Percentiles rank a stretch among this genome's conserved stretches.
Evolutionary conservation across 2,113 vertebrate species (phyloP).

Genomic region (Hucho hucho): DNA sequence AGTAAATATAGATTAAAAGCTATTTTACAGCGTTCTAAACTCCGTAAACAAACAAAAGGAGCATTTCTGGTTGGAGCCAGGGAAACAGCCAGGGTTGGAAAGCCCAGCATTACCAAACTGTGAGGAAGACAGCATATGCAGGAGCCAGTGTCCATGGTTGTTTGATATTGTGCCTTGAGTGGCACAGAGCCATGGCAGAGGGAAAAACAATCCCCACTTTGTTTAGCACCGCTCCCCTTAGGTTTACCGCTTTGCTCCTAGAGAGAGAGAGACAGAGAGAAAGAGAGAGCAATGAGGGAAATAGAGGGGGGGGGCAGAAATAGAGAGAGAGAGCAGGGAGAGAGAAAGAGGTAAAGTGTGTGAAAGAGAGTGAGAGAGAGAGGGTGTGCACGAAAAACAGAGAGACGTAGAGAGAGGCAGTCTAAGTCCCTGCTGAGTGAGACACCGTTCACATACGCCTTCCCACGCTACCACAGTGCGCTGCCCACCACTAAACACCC

Average conservation of each 20-base stretch:
- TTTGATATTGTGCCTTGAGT: constrained; percentile 30
- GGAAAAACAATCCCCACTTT: constrained; percentile 27
- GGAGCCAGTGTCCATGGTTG: constrained; percentile 31
- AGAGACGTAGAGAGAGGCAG: not conserved
- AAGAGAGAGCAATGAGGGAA: not conserved
- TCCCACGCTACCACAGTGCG: not conserved
- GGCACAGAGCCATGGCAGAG: constrained; percentile 21
- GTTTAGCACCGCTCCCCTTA: constrained; percentile 16
- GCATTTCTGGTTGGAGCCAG: constrained; percentile 4
- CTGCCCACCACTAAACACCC: not conserved
- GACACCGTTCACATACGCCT: not conserved
- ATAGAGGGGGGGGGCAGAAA: not conserved
- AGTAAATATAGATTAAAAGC: constrained; percentile 4
- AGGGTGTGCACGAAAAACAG: not conserved
- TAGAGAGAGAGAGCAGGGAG: not conserved
- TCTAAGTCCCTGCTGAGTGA: not conserved
- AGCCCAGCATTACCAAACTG: constrained; percentile 9
- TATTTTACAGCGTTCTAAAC: constrained; percentile 9
- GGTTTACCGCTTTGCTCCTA: constrained; percentile 8
- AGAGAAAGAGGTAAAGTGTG: not conserved
- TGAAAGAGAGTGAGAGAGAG: not conserved
- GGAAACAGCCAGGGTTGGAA: constrained; percentile 7
- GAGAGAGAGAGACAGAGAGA: not conserved
- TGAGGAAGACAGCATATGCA: constrained; percentile 13
- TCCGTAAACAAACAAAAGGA: constrained; percentile 39